Evolutionary conservation across 2,888 invertebrate species (phyloP).

Genomic region (Leucoptera coffeella): DNA sequence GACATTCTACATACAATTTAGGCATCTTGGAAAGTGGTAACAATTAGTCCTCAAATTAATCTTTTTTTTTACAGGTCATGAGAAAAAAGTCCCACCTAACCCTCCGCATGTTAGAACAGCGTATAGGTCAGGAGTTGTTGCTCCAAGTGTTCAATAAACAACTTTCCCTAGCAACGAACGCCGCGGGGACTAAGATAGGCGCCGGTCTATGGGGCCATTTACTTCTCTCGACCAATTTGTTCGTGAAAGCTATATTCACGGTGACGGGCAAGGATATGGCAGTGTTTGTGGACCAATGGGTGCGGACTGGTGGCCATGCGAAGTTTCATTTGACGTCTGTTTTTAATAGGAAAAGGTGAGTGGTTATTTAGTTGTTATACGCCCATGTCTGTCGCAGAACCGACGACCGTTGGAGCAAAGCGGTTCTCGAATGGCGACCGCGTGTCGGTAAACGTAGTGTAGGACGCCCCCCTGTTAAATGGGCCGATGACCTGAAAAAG

Average conservation of each 20-base stretch:
- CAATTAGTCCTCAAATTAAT: too few relatives aligned
- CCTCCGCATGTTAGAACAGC: slow-evolving; percentile 91
- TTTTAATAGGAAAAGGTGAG: slow-evolving; percentile 87
- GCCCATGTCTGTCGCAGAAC: too few relatives aligned
- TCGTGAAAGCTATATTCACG: slow-evolving; percentile 91
- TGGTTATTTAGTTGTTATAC: too few relatives aligned
- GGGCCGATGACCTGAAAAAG: too few relatives aligned
- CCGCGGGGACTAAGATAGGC: slow-evolving; percentile 80
- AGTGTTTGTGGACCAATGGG: slow-evolving; percentile 98
- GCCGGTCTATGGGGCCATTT: slow-evolving; percentile 87
- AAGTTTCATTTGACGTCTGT: slow-evolving; percentile 89
- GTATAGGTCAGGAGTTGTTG: slow-evolving; percentile 89
- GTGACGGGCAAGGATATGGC: slow-evolving; percentile 99
- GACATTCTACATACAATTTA: too few relatives aligned
- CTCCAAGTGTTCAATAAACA: slow-evolving; percentile 97
- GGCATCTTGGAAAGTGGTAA: too few relatives aligned
- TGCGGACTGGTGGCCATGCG: slow-evolving; percentile 92
- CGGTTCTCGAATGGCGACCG: too few relatives aligned
- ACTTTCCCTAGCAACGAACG: slow-evolving; percentile 84
- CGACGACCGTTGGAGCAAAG: too few relatives aligned
- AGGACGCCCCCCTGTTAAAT: too few relatives aligned
- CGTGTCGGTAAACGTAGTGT: too few relatives aligned
- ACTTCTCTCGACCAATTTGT: slow-evolving; percentile 85
- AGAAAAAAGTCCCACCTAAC: slow-evolving; percentile 91
- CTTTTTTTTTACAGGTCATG: too few relatives aligned